Evolutionary conservation across 2,888 invertebrate species (phyloP).

Genomic region (Furcula furcula): DNA sequence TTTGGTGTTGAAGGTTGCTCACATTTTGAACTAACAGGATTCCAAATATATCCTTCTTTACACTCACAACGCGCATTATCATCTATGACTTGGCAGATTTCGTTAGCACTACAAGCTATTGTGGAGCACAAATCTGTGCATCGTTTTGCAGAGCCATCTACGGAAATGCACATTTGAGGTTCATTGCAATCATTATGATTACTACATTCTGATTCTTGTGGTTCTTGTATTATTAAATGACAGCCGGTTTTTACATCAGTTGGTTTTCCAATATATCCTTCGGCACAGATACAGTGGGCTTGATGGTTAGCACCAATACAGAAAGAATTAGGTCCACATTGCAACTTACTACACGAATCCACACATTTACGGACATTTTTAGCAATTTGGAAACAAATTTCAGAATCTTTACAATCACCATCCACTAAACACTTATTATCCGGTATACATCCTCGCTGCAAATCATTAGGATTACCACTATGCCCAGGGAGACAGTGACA

Average conservation of each 20-base stretch:
- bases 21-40: conserved; percentile 89
- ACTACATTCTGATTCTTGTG: conserved; percentile 83
- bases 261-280: conserved; percentile 91
- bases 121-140: conserved; percentile 91
- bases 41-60: conserved; percentile 89
- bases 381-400: conserved; percentile 93
- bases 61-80: conserved; percentile 91
- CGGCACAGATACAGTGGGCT: conserved; percentile 92
- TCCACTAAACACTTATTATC: conserved; percentile 91
- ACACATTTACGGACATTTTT: conserved; percentile 91
- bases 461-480: conserved; percentile 87
- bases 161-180: conserved; percentile 86
- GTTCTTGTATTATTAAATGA: conserved; percentile 84
- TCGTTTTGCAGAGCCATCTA: conserved; percentile 83
- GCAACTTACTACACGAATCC: conserved; percentile 92
- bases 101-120: conserved; percentile 91
- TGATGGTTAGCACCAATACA: conserved; percentile 92
- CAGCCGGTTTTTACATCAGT: conserved; percentile 90
- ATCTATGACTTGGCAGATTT: conserved; percentile 87
- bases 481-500: conserved; percentile 91
- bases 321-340: conserved; percentile 94
- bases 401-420: conserved; percentile 89
- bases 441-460: conserved; percentile 85
- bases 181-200: conserved; percentile 87
- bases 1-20: conserved; percentile 94